These are phyloP conservation scores for Stichodactyla helianthus DNA, from an alignment of 64 coral and sea anemone genomes.

Conservation along the genomic window DNA sequence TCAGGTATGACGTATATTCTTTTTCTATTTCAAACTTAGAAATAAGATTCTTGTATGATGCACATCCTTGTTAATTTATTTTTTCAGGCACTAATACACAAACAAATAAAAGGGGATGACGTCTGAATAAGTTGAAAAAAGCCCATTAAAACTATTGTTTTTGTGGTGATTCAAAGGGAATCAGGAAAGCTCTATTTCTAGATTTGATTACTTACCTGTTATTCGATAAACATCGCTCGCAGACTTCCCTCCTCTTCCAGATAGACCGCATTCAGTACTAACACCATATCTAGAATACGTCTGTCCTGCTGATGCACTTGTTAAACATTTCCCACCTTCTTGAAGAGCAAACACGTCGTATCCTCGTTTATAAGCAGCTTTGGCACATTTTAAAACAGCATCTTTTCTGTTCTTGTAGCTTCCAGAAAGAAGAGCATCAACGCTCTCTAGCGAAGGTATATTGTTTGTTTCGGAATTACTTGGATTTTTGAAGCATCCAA, in stretches of 20 bases:
- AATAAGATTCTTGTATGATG: too few species aligned
- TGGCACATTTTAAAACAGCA: slow-evolving; percentile 31
- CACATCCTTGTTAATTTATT: too few species aligned
- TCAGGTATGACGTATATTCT: too few species aligned
- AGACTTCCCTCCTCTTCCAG: slow-evolving; percentile 60
- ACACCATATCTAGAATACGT: slow-evolving; percentile 48
- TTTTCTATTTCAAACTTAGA: too few species aligned
- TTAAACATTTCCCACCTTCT: slow-evolving; percentile 53
- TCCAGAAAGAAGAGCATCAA: slow-evolving; percentile 18
- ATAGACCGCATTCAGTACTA: slow-evolving; percentile 33
- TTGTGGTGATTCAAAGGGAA: background rate
- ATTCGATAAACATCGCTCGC: slow-evolving; percentile 65
- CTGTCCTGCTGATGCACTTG: slow-evolving; percentile 22
- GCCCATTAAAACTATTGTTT: background rate
- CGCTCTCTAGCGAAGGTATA: slow-evolving; percentile 27
- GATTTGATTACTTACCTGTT: background rate
- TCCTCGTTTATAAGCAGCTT: slow-evolving; percentile 35
- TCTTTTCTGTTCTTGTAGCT: slow-evolving; percentile 29
- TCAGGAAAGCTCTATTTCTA: background rate
- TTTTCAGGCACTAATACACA: too few species aligned
- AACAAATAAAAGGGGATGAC: too few species aligned
- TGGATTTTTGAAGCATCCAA: slow-evolving; percentile 36
- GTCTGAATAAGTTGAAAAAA: too few species aligned
- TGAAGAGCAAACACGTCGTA: slow-evolving; percentile 61
- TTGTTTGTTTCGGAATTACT: background rate